Evolutionary conservation across 2,113 vertebrate species (phyloP).

Genomic region (Dromas ardeola): DNA sequence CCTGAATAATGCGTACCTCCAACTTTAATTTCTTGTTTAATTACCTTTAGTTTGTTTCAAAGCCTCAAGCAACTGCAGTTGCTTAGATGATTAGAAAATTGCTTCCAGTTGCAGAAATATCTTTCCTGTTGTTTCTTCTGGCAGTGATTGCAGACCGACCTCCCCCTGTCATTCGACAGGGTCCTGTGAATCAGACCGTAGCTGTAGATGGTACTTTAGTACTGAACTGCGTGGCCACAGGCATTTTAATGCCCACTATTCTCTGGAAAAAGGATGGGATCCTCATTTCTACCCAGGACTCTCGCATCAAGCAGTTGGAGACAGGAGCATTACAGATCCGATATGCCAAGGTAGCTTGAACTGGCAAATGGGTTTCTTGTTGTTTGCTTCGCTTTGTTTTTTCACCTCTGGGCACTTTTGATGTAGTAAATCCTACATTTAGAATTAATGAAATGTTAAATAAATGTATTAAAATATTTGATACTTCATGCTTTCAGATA

Average conservation of each 20-base stretch:
- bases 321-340: conserved; percentile 90
- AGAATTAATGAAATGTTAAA: conserved; percentile 20
- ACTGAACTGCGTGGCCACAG: conserved; percentile 87
- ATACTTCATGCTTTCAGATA: not conserved
- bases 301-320: conserved; percentile 92
- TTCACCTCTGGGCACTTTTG: not conserved
- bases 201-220: conserved; percentile 91
- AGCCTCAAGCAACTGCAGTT: conserved; percentile 79
- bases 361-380: not conserved
- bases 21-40: conserved; percentile 82
- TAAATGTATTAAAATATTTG: not conserved
- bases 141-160: conserved; percentile 95
- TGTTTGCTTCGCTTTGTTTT: not conserved
- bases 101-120: conserved; percentile 85
- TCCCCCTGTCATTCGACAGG: conserved; percentile 94
- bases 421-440: not conserved
- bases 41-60: conserved; percentile 81
- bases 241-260: conserved; percentile 88
- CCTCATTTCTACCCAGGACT: conserved; percentile 91
- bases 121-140: conserved; percentile 70
- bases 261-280: conserved; percentile 94
- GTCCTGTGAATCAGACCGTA: conserved; percentile 95
- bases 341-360: conserved; percentile 89
- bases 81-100: conserved; percentile 86
- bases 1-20: conserved; percentile 70